phyloP scores from a whole-genome alignment of 1,140 invertebrate species.

The Drosophila punjabiensis region DNA sequence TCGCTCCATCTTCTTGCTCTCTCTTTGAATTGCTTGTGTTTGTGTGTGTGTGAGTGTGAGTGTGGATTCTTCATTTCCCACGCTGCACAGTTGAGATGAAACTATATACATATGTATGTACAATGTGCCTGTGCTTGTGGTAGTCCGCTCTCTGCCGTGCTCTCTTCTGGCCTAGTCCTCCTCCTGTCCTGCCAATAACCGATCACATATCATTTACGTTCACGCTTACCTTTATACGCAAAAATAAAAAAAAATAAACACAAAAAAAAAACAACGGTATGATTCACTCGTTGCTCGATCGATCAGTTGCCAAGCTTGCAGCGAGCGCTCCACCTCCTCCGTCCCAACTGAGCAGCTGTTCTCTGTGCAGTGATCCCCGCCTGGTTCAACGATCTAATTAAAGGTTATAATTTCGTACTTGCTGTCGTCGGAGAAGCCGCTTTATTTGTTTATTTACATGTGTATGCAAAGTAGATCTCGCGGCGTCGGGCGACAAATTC shows the following conservation, averaged over 20 bases:
- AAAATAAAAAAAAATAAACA: not conserved
- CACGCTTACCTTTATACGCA: not conserved
- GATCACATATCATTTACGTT: constrained; percentile 8
- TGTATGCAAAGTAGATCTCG: constrained; percentile 35
- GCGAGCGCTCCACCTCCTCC: not conserved
- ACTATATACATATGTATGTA: constrained; percentile 3
- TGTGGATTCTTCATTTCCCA: constrained; percentile 42
- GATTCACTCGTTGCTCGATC: constrained; percentile 62
- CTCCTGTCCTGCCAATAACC: constrained; percentile 13
- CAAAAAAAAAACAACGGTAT: constrained; percentile 1
- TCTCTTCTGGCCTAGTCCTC: constrained; percentile 19
- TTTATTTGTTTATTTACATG: constrained; percentile 45
- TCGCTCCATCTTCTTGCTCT: constrained; percentile 7
- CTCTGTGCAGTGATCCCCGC: constrained; percentile 43
- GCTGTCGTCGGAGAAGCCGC: constrained; percentile 1
- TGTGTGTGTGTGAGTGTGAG: constrained; percentile 9
- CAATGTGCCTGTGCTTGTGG: constrained; percentile 1
- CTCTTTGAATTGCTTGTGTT: not conserved
- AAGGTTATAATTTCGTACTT: constrained; percentile 74
- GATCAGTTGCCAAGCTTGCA: constrained; percentile 40
- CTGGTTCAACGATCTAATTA: constrained; percentile 84
- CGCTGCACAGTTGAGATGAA: constrained; percentile 22
- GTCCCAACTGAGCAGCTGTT: constrained; percentile 19
- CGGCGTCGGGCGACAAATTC: constrained; percentile 29
- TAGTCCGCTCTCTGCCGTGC: not conserved